phyloP scores from a whole-genome alignment of 2,888 invertebrate species.

The Sminthurinus aureus region DNA sequence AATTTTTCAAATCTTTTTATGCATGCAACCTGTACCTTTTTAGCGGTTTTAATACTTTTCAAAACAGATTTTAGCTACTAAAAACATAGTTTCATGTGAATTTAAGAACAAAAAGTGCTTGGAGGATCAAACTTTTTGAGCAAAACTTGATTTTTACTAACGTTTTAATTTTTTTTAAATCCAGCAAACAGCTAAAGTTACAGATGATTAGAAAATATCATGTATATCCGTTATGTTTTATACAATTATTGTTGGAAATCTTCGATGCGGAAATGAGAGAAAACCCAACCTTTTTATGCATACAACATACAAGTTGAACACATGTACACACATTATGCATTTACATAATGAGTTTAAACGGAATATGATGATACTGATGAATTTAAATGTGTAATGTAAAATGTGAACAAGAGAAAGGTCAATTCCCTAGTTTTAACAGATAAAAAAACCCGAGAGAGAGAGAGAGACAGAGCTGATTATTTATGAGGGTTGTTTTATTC shows the following conservation, averaged over 20 bases:
- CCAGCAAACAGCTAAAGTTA: too few species aligned
- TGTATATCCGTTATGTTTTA: too few species aligned
- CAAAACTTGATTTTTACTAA: not conserved
- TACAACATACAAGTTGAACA: not conserved
- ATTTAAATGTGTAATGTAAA: not conserved
- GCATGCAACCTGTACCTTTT: not conserved
- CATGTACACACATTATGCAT: not conserved
- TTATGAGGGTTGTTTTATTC: conserved; percentile 13
- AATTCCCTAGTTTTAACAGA: conserved; percentile 7
- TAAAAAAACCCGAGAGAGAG: conserved; percentile 1
- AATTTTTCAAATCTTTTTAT: too few species aligned
- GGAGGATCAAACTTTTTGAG: not conserved
- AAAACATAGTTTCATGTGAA: not conserved
- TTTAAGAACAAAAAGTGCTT: not conserved
- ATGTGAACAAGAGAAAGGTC: not conserved
- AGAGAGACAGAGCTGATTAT: not conserved
- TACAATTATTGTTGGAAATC: too few species aligned
- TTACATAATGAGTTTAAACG: not conserved
- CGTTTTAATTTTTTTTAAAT: too few species aligned
- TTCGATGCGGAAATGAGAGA: too few species aligned
- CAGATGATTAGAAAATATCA: too few species aligned
- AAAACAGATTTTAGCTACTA: not conserved
- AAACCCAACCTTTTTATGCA: not conserved
- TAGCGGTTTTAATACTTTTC: not conserved
- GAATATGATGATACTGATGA: conserved; percentile 2